phyloP scores from a whole-genome alignment of 2,113 vertebrate genomes.

The Kryptolebias marmoratus region DNA sequence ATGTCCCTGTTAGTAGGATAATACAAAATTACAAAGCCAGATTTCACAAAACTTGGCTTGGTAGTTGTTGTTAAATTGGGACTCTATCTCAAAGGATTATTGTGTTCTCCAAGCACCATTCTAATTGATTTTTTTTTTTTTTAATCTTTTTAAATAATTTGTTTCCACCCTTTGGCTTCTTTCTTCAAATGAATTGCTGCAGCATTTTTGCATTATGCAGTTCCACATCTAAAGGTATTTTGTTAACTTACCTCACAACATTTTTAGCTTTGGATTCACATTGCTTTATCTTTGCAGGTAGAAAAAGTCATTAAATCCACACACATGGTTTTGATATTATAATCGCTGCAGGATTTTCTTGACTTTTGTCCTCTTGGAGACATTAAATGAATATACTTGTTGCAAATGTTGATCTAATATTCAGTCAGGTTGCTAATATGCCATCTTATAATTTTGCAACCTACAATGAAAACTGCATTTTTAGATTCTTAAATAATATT shows the following conservation, averaged over 20 bases:
- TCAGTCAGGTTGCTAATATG: too few species aligned
- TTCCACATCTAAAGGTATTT: background rate
- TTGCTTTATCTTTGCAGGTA: too few species aligned
- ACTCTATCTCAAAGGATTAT: background rate
- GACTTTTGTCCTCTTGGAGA: background rate
- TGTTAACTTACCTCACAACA: too few species aligned
- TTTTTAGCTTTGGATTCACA: background rate
- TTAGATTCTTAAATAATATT: background rate
- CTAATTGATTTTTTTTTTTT: background rate
- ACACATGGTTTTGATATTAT: background rate
- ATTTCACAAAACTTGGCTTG: background rate
- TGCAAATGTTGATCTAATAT: background rate
- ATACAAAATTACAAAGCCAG: background rate
- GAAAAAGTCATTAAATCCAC: background rate
- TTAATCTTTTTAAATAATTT: background rate
- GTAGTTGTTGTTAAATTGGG: background rate
- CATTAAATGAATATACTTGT: background rate
- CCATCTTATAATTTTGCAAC: background rate
- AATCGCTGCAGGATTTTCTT: background rate
- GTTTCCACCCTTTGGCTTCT: background rate
- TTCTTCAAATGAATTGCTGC: background rate
- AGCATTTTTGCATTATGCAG: background rate
- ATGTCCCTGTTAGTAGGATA: background rate
- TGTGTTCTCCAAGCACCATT: background rate
- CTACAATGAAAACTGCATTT: background rate